Evolutionary conservation across 2,113 vertebrate species (phyloP), one percentile per base, ranked within the genome.

Genomic region (Mungos mungo): DNA sequence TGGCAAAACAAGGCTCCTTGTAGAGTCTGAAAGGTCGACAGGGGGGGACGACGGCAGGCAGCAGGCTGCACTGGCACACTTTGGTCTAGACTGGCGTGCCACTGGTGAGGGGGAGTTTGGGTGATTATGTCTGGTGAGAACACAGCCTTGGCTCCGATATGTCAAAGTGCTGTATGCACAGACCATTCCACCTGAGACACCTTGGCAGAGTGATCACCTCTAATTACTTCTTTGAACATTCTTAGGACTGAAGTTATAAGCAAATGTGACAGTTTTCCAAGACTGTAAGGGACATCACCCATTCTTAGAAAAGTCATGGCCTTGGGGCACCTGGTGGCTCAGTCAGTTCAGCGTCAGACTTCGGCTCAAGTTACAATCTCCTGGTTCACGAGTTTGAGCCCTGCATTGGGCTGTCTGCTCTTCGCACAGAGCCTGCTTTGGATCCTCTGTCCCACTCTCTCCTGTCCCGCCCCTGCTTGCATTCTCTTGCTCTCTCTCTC

Each of bases 211-310:
- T 23, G 65, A 38, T 65, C 41, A 41, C 41, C 38, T 93, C 81
- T 63, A 60, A 38, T 79, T 87, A 35, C 50, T 35, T 89, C 38
- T 94, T 69, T 38, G 45, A 88, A 79, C 50, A 86, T 47, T 95
- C 41, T 96, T 83, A 86, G 52, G 31, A 83, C 86, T 83, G 93
- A 86, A 31, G 25, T 38, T 66, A 45, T 84, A 80, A 88, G 74
- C 45, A 90, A 92, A 96, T 1, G 15, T 77, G 57, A 91, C 1
- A 41, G 29, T 68, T 74, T 94, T 95, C 71, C 52, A 84, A 57
- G 52, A 4, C 54, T 93, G 33, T 41, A 72, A 52, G 52, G 29
- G 50, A 3, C 10, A 50, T 41, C 1, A 45, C 0, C 31, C 35
- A 72, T 60, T 94, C n/a, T 63, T 89, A 72, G 74, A 86, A 79